Conservation (phyloP, 2,113 vertebrate species). For the Pituophis catenifer region DNA sequence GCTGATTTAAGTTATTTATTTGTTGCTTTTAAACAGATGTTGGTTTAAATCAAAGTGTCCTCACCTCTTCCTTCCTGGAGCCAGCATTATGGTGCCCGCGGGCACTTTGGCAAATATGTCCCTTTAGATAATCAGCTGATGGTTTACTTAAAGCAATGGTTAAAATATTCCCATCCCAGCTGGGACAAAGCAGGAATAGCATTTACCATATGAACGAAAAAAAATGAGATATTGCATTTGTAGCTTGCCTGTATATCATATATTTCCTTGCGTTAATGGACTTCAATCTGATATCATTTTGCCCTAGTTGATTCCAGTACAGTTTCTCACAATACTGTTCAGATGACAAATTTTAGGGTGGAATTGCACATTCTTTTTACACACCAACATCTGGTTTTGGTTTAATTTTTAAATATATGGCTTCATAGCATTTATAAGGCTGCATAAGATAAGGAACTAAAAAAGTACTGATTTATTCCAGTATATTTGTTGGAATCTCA, state of each 20-base stretch:
- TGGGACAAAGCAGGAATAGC: not conserved
- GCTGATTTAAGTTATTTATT: not conserved
- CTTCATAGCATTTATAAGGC: not conserved
- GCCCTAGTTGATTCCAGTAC: not conserved
- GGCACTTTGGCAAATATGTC: not conserved
- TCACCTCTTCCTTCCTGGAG: not conserved
- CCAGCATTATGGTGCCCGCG: not conserved
- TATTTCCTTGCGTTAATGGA: not conserved
- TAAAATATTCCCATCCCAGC: not conserved
- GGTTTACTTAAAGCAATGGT: not conserved
- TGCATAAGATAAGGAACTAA: not conserved
- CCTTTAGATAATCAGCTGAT: not conserved
- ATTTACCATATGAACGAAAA: not conserved
- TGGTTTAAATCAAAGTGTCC: not conserved
- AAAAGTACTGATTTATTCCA: slow-evolving; percentile 49
- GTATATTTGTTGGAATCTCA: slow-evolving; percentile 37
- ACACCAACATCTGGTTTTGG: not conserved
- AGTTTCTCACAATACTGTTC: not conserved
- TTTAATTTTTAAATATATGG: not conserved
- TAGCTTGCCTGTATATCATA: not conserved
- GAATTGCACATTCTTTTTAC: not conserved
- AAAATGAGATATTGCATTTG: not conserved
- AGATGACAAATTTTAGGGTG: not conserved
- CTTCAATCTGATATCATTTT: not conserved
- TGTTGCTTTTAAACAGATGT: not conserved